These are phyloP conservation scores for Megaceryle torquata DNA, from an alignment of 2,113 vertebrate species.

Conservation along the genomic window DNA sequence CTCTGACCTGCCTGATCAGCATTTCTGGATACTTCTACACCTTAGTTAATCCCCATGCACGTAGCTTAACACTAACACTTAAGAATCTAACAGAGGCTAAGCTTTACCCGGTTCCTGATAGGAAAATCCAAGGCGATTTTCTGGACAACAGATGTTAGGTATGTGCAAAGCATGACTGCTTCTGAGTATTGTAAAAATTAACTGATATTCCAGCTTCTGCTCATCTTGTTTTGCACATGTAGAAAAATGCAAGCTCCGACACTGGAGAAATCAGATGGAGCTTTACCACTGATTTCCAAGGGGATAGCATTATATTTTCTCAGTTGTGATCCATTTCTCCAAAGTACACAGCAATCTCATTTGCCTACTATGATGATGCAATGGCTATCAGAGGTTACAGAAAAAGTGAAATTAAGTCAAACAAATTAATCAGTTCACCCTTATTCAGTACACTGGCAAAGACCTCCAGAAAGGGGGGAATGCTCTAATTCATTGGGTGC, in stretches of 20 bases:
- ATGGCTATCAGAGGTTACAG: neutral
- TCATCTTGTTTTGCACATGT: neutral
- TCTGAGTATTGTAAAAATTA: neutral
- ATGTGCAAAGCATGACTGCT: neutral
- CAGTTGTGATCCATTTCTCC: neutral
- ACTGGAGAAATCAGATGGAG: neutral
- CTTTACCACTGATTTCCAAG: neutral
- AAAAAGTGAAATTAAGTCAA: neutral
- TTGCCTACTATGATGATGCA: neutral
- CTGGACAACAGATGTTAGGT: neutral
- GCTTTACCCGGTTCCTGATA: neutral
- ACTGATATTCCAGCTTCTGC: neutral
- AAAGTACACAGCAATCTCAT: neutral
- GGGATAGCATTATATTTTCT: neutral
- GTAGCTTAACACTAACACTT: neutral
- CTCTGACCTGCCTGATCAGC: neutral
- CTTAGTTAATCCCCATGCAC: neutral
- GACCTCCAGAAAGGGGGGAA: neutral
- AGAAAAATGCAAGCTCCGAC: neutral
- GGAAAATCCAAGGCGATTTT: neutral
- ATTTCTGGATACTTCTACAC: neutral
- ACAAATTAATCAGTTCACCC: neutral
- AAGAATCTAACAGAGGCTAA: neutral
- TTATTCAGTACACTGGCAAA: neutral
- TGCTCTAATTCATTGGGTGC: neutral